Evolutionary conservation across 2,113 vertebrate species (phyloP).

Genomic region (Amia ocellicauda): DNA sequence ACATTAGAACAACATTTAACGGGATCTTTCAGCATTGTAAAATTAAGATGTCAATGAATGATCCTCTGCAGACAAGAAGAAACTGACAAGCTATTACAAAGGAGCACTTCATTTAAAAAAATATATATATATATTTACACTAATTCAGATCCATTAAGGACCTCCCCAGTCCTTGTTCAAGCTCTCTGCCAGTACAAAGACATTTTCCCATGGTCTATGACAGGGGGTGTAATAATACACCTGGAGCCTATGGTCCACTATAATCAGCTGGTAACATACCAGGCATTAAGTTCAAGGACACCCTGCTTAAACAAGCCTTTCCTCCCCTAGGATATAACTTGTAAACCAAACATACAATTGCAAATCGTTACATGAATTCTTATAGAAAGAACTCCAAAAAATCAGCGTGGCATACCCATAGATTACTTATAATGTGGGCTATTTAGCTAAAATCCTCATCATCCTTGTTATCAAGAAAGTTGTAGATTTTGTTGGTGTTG

Average conservation of each 20-base stretch:
- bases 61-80: neutral
- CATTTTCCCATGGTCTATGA: neutral
- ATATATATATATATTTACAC: neutral
- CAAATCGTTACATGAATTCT: neutral
- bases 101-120: neutral
- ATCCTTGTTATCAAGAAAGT: neutral
- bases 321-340: neutral
- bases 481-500: neutral
- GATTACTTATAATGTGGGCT: neutral
- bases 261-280: constrained; percentile 10
- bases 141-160: neutral
- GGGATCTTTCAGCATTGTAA: constrained; percentile 5
- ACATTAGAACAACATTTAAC: constrained; percentile 1
- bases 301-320: neutral
- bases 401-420: neutral
- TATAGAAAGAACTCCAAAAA: neutral
- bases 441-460: neutral
- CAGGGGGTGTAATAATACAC: neutral
- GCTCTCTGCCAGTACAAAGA: neutral
- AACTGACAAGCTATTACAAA: too few relatives aligned
- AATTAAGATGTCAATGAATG: neutral
- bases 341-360: neutral
- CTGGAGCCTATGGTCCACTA: neutral
- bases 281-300: neutral
- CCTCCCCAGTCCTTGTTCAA: neutral